Percentiles rank a stretch among this genome's conserved stretches.
These are phyloP conservation scores for Propsilocerus akamusi DNA, from an alignment of 1,140 invertebrate species.

Conservation along the genomic window DNA sequence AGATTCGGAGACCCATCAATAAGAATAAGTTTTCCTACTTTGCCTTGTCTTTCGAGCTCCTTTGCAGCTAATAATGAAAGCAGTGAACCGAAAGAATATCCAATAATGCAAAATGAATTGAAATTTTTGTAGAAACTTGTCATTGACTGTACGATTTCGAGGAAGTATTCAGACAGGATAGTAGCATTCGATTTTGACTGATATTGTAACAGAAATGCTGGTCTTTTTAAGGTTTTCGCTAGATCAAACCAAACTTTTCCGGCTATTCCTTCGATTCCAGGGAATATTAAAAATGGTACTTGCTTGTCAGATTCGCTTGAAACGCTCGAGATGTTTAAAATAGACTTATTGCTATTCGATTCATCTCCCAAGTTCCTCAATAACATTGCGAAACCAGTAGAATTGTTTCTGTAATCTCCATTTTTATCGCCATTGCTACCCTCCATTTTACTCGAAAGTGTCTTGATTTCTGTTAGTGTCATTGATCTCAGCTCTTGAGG, in stretches of 20 bases:
- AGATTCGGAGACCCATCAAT: slow-evolving; percentile 38
- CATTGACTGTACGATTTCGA: no score
- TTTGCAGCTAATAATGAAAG: slow-evolving; percentile 32
- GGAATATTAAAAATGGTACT: slow-evolving; percentile 61
- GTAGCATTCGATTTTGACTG: no score
- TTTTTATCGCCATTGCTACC: not conserved
- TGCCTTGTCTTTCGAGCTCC: slow-evolving; percentile 34
- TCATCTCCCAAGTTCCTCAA: slow-evolving; percentile 36
- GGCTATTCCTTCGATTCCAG: slow-evolving; percentile 61
- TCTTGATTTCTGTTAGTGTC: slow-evolving; percentile 34
- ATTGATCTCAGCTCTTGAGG: slow-evolving; percentile 56
- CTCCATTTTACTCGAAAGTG: slow-evolving; percentile 25
- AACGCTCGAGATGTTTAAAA: slow-evolving; percentile 20
- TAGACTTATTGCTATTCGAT: slow-evolving; percentile 14
- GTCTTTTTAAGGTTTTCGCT: slow-evolving; percentile 11
- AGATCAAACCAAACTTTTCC: slow-evolving; percentile 19
- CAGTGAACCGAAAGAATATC: slow-evolving; percentile 41
- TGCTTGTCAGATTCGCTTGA: slow-evolving; percentile 18
- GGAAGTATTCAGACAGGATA: no score
- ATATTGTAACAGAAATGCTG: slow-evolving; percentile 13
- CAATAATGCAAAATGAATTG: slow-evolving; percentile 33
- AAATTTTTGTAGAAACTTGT: slow-evolving; percentile 34
- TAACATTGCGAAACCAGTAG: slow-evolving; percentile 26
- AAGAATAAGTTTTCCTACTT: slow-evolving; percentile 29
- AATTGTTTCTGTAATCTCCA: slow-evolving; percentile 27